These are phyloP conservation scores for Rhegmatorhina hoffmannsi DNA, from an alignment of 2,113 vertebrate species.

Conservation along the genomic window DNA sequence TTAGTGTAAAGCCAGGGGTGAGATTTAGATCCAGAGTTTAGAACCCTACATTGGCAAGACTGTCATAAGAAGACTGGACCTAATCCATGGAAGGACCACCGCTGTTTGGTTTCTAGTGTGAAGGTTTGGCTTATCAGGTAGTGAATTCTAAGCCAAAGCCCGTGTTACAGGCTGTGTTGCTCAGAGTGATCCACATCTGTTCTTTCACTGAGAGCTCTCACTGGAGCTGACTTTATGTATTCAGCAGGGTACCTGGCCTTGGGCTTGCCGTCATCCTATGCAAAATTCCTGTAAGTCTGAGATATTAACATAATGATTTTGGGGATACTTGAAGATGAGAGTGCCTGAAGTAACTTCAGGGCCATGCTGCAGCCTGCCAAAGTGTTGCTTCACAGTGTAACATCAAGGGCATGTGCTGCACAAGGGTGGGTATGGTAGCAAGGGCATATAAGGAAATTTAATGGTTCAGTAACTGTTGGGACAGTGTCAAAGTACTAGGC, in stretches of 20 bases:
- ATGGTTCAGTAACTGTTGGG: not conserved
- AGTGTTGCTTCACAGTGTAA: fast-evolving
- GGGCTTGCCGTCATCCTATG: not conserved
- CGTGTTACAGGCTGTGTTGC: not conserved
- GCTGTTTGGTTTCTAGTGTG: not conserved
- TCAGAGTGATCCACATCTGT: not conserved
- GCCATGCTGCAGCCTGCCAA: not conserved
- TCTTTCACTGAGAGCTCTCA: not conserved
- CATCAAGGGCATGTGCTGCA: not conserved
- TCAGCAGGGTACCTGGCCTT: not conserved
- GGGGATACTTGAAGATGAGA: not conserved
- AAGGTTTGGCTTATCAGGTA: not conserved
- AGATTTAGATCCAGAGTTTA: not conserved
- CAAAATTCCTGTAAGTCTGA: not conserved
- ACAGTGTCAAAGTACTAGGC: not conserved
- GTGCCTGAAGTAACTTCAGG: not conserved
- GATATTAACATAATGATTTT: not conserved
- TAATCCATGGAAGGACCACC: not conserved
- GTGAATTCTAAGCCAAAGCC: not conserved
- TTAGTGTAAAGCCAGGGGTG: not conserved
- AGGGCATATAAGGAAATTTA: not conserved
- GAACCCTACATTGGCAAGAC: not conserved
- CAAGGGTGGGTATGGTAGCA: not conserved
- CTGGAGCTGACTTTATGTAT: not conserved
- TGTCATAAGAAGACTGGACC: not conserved